A percentile compares a stretch with the other conserved stretches of the same genome.
These are phyloP conservation scores for Mesembrinibis cayennensis DNA, from an alignment of 2,113 vertebrate genomes.

Conservation along the genomic window DNA sequence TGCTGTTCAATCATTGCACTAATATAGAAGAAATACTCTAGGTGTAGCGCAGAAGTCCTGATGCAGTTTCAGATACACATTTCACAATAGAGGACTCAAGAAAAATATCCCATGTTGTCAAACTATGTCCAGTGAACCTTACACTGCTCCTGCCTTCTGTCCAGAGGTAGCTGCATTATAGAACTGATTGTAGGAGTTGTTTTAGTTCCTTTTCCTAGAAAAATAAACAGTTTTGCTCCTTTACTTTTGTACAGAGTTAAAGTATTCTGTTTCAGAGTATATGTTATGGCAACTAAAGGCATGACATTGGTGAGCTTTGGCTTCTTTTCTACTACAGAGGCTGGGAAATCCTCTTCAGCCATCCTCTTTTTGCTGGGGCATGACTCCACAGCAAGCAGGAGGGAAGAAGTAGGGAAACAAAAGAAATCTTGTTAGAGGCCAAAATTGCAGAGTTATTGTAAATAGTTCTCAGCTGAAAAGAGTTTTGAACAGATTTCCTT, in stretches of 20 bases:
- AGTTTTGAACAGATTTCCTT: background rate
- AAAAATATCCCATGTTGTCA: background rate
- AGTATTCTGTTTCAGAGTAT: background rate
- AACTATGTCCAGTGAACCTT: background rate
- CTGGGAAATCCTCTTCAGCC: background rate
- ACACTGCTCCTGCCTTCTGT: background rate
- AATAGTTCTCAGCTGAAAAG: background rate
- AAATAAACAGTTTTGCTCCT: background rate
- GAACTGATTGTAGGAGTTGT: background rate
- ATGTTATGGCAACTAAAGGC: background rate
- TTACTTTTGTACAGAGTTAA: background rate
- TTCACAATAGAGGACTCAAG: background rate
- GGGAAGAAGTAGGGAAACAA: background rate
- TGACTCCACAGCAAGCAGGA: background rate
- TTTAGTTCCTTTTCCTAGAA: background rate
- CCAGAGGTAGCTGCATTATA: background rate
- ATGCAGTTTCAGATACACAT: background rate
- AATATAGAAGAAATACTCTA: background rate
- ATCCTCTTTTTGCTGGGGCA: background rate
- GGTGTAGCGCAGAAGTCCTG: background rate
- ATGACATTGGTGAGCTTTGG: background rate
- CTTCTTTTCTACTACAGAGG: background rate
- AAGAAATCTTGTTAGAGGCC: background rate
- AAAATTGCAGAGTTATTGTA: background rate
- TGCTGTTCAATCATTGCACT: background rate